Evolutionary conservation across 2,113 vertebrate genomes (phyloP).

Genomic region (Cromileptes altivelis): DNA sequence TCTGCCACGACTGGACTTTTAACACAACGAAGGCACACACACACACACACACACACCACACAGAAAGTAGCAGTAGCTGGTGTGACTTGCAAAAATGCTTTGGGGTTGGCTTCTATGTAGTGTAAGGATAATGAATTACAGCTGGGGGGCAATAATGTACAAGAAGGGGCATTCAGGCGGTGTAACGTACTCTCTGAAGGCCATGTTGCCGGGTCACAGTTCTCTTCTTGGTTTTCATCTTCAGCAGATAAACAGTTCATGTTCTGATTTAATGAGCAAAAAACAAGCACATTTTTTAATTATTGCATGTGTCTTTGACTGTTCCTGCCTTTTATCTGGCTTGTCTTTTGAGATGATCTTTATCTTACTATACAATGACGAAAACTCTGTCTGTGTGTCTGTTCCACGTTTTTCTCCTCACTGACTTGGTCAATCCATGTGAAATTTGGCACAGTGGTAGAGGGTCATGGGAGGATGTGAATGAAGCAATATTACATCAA

Average conservation of each 20-base stretch:
- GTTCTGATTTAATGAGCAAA: not conserved
- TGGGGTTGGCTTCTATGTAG: not conserved
- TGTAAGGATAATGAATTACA: constrained; percentile 31
- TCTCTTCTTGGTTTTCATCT: not conserved
- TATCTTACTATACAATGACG: no score
- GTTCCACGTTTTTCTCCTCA: no score
- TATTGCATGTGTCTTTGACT: not conserved
- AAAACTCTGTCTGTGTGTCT: no score
- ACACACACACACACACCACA: not conserved
- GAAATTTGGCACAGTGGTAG: no score
- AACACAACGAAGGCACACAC: constrained; percentile 10
- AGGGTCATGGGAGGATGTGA: no score
- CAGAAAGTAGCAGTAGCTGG: constrained; percentile 2
- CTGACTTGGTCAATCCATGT: no score
- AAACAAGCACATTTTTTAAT: not conserved
- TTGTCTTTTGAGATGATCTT: no score
- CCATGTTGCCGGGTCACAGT: not conserved
- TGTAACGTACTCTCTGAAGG: not conserved
- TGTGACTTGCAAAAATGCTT: constrained; percentile 3
- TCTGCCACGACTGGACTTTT: constrained; percentile 41
- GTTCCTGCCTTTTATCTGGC: not conserved
- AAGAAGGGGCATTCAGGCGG: not conserved
- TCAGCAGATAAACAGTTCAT: not conserved
- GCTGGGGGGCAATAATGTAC: not conserved
- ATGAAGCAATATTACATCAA: no score